These are phyloP conservation scores for Petrolisthes cinctipes DNA, from an alignment of 2,888 invertebrate species.

Conservation along the genomic window DNA sequence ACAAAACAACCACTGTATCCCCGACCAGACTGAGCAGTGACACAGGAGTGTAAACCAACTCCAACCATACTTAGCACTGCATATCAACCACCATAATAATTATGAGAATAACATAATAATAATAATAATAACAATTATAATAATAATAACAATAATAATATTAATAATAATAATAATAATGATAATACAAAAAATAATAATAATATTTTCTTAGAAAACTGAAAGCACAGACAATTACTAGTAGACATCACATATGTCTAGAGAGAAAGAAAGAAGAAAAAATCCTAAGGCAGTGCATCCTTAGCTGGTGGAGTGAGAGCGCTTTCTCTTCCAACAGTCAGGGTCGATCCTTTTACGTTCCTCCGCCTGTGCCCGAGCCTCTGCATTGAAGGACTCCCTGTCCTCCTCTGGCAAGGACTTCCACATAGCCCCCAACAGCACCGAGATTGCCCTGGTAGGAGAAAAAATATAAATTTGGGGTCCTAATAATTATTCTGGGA, in stretches of 20 bases:
- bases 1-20: too few species aligned
- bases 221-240: background rate
- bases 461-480: too few species aligned
- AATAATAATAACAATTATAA: too few species aligned
- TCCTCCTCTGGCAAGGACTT: slow-evolving; percentile 70
- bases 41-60: too few species aligned
- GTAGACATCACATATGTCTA: too few species aligned
- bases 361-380: slow-evolving; percentile 71
- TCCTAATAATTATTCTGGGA: too few species aligned
- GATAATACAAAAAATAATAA: slow-evolving; percentile 7
- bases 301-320: slow-evolving; percentile 69
- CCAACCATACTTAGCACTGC: too few species aligned
- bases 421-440: slow-evolving; percentile 73
- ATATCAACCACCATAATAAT: too few species aligned
- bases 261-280: background rate
- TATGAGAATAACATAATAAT: too few species aligned
- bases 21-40: too few species aligned
- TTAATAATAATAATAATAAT: background rate
- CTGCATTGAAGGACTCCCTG: slow-evolving; percentile 70
- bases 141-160: background rate
- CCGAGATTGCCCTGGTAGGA: slow-evolving; percentile 71
- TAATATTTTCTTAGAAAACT: background rate
- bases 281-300: slow-evolving; percentile 24
- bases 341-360: slow-evolving; percentile 72
- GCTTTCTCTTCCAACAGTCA: slow-evolving; percentile 73